Base-by-base conservation (phyloP, 2,113 vertebrate species). In the Hylia prasina region DNA sequence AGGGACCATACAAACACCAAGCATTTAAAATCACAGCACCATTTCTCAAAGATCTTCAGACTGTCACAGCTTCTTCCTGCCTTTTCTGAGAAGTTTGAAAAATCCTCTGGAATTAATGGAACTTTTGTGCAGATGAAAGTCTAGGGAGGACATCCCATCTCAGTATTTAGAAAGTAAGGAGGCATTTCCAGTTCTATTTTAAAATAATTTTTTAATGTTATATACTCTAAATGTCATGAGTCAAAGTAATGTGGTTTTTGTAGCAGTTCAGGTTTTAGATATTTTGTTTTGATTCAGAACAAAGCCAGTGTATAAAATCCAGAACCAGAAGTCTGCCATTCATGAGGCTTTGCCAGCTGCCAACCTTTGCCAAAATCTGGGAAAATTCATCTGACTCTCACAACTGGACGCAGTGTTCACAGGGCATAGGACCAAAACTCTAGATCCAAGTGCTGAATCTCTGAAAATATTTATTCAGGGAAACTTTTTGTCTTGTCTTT, bases 211-310 rank as follows among this genome's bases (percentile, higher is more conserved):
- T 53, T 45, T 69, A 0, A 28, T 56, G 37, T 39, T 44, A 28
- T 64, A 31, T n/a, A 18, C n/a, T 45, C 12, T 88, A 86, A 95
- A 72, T 48, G 27, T 51, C 39, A 42, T 48, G 28, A 57, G 18
- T 50, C 16, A 78, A 81, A 87, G 22, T 50, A 16, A 33, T 53
- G 18, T 70, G 89, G 54, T 51, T 60, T 45, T 44, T 13, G 47
- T 61, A 70, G 18, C 35, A 35, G 82, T 92, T 89, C 56, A 93
- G 30, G 94, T 63, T 91, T 63, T 71, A 47, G 35, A 18, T 56
- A 66, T 93, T 89, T 92, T 90, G 21, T 87, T 89, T 57, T 58
- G n/a, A 76, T 80, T 93, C 53, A 90, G 47, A 90, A 65, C 58
- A 89, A 81, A 94, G 33, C 21, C 24, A 63, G 19, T 27, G 13